Evolutionary conservation across 2,888 invertebrate species (phyloP).

Genomic region (Spisula solida): DNA sequence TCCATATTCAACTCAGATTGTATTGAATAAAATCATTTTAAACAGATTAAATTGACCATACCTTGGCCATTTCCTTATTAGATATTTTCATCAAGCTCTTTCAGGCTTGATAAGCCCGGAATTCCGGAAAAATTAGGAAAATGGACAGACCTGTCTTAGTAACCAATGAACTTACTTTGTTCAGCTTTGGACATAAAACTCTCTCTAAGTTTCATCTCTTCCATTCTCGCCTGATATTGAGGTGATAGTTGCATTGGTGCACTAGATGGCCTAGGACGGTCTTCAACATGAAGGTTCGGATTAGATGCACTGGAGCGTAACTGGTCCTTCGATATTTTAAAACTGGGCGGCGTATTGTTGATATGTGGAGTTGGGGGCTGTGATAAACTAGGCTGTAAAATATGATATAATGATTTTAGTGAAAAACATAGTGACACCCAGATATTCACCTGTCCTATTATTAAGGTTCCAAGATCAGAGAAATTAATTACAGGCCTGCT

Average conservation of each 20-base stretch:
- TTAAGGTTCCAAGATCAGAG: neutral
- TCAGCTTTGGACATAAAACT: constrained; percentile 92
- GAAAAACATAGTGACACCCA: neutral
- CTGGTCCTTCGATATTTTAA: constrained; percentile 57
- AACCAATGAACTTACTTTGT: constrained; percentile 89
- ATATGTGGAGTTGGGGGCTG: constrained; percentile 60
- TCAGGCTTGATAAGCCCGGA: too few species aligned
- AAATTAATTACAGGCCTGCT: too few species aligned
- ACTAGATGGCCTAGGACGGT: constrained; percentile 75
- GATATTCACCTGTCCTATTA: neutral
- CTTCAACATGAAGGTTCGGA: constrained; percentile 83
- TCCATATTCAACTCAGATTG: too few species aligned
- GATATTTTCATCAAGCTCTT: too few species aligned
- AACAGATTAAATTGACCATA: too few species aligned
- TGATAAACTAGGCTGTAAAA: constrained; percentile 40
- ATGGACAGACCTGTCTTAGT: too few species aligned
- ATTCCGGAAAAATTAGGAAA: too few species aligned
- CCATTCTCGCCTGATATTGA: constrained; percentile 71
- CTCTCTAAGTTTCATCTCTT: constrained; percentile 89
- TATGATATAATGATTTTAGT: neutral
- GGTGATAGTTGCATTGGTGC: constrained; percentile 75
- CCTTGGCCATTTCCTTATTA: too few species aligned
- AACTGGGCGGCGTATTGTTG: constrained; percentile 46
- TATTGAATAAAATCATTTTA: too few species aligned
- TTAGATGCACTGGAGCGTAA: constrained; percentile 86